A percentile compares a stretch with the other conserved stretches of the same genome.
Evolutionary conservation across 2,113 vertebrate species (phyloP).

Genomic region (Apistogramma diplotaenia): DNA sequence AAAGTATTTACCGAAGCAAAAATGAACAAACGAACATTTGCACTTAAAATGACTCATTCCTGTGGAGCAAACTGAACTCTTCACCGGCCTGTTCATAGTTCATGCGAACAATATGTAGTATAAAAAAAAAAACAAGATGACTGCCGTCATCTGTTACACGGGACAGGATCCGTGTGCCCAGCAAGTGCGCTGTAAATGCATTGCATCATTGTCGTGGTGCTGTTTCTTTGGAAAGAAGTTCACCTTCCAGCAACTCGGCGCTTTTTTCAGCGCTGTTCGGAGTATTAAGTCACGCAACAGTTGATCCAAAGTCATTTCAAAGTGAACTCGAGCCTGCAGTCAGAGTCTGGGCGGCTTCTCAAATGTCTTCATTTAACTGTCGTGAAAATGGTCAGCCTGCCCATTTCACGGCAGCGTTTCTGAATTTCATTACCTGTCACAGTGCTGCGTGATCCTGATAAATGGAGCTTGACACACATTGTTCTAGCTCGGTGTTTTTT

Average conservation of each 20-base stretch:
- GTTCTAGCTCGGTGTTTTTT: background rate
- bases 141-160: background rate
- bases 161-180: too few relatives aligned
- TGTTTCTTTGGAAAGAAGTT: background rate
- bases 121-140: background rate
- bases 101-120: background rate
- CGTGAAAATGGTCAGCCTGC: too few relatives aligned
- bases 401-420: background rate
- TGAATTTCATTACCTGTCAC: background rate
- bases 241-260: too few relatives aligned
- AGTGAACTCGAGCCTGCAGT: slow-evolving; percentile 3
- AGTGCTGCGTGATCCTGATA: background rate
- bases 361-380: background rate
- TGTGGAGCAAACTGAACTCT: background rate
- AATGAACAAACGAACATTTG: background rate
- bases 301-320: background rate
- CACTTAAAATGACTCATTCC: too few relatives aligned
- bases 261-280: background rate
- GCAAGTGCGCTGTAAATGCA: background rate
- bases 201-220: background rate
- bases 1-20: background rate
- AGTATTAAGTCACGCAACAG: background rate
- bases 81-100: background rate
- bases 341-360: background rate
- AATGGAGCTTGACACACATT: slow-evolving; percentile 1